Base-by-base conservation (phyloP, 2,113 vertebrate species). In the Chaetops frenatus region DNA sequence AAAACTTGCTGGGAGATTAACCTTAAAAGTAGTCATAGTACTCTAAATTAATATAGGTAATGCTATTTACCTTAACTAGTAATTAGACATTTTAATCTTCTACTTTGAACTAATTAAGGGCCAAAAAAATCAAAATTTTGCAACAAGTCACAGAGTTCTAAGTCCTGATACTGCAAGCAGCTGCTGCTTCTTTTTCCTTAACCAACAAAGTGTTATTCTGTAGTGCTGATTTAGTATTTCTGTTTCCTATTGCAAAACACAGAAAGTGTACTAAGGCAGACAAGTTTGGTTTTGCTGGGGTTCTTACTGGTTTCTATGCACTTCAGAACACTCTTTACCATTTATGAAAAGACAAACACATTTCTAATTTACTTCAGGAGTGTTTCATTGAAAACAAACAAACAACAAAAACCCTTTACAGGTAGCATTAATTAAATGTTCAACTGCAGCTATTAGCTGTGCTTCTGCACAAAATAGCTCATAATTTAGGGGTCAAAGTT, bases 21-120 rank as follows among this genome's bases (percentile, higher is more conserved):
- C 92, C 51, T 97, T 97, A 60, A 89, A 90, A 89, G 57, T 74
- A 85, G 62, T 90, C 25, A 83, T 29, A 84, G 62, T 71, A 84
- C 10, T 80, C 33, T 36, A 65, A 93, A 91, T 92, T 94, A 97
- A 92, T 93, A 36, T 56, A 81, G 51, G 15, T 97, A 91, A 90
- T 86, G 25, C 71, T 89, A 7, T 87, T 97, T 81, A 70, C 35
- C 58, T 81, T 85, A 74, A 81, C 42, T 72, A 90, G 31, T 78
- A 96, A 96, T 81, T 66, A 77, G 40, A 27, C 7, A 53, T 94
- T 81, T 96, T 86, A 81, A 90, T 51, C 54, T 16, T 67, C 24
- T 90, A 31, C n/a, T 94, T 76, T 85, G 20, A 78, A 81, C 12
- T 86, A 67, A 83, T 76, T 40, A 74, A 85, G 48, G 16, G 10